phyloP scores from a whole-genome alignment of 1,140 invertebrate species.

The Lepidotrigona ventralis region DNA sequence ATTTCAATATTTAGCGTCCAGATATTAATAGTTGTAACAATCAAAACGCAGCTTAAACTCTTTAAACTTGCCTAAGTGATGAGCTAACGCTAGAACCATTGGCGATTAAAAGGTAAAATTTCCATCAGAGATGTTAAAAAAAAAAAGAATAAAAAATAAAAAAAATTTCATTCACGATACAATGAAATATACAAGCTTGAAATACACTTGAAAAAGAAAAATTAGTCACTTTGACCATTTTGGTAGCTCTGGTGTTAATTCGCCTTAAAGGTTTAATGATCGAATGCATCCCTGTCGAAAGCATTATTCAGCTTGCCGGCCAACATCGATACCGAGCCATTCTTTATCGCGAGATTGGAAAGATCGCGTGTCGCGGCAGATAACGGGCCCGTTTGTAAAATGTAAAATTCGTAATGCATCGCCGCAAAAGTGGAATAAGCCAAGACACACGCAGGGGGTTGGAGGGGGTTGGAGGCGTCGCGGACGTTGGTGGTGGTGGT shows the following conservation, averaged over 20 bases:
- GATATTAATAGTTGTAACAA: too few species aligned
- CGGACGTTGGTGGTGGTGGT: constrained; percentile 17
- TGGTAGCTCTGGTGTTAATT: background rate
- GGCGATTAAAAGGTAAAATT: too few species aligned
- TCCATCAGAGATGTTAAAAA: too few species aligned
- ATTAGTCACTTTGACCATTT: too few species aligned
- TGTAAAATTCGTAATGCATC: constrained; percentile 79
- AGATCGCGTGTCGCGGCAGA: constrained; percentile 76
- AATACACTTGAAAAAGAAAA: too few species aligned
- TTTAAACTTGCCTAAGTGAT: background rate
- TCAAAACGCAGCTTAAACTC: background rate
- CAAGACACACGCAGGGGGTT: constrained; percentile 68
- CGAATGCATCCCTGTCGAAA: background rate
- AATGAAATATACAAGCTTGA: too few species aligned
- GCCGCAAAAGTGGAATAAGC: constrained; percentile 78
- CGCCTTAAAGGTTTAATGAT: background rate
- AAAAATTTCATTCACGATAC: too few species aligned
- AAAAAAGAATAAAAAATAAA: too few species aligned
- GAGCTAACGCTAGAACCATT: too few species aligned
- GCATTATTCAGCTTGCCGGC: background rate
- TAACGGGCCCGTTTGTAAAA: constrained; percentile 77
- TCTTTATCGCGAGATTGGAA: constrained; percentile 72
- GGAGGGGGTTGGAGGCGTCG: constrained; percentile 46
- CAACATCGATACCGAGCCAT: constrained; percentile 30
- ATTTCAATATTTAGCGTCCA: too few species aligned